A percentile compares a stretch with the other conserved stretches of the same genome.
phyloP scores from a whole-genome alignment of 2,888 invertebrate species.

The Drosophila eohydei region DNA sequence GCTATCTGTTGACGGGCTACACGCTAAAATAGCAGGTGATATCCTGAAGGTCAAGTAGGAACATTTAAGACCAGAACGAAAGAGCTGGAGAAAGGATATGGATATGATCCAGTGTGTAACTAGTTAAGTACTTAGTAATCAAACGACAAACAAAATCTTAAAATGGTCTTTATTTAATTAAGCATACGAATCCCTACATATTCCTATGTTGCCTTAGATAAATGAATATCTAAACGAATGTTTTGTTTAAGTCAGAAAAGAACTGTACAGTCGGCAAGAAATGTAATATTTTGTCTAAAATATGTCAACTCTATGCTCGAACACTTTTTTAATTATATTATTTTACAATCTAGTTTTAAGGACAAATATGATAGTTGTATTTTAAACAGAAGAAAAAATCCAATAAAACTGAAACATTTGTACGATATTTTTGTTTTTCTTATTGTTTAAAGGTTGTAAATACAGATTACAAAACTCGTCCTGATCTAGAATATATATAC shows the following conservation, averaged over 20 bases:
- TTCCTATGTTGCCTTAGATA: neutral
- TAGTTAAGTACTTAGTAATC: conserved; percentile 16
- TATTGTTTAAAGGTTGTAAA: too few species aligned
- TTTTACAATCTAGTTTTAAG: neutral
- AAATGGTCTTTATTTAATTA: too few species aligned
- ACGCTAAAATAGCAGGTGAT: conserved; percentile 78
- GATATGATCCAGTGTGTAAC: neutral
- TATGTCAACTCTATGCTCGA: neutral
- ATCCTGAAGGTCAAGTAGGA: neutral
- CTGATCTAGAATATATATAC: too few species aligned
- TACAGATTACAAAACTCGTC: too few species aligned
- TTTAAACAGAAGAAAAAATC: neutral
- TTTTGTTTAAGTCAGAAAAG: neutral
- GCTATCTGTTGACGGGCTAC: conserved; percentile 92
- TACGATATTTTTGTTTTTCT: too few species aligned
- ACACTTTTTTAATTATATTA: too few species aligned
- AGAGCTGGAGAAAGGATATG: neutral
- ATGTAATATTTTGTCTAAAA: neutral
- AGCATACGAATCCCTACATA: too few species aligned
- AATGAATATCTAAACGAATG: neutral
- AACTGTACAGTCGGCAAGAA: neutral
- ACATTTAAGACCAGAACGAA: neutral
- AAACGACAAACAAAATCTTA: neutral
- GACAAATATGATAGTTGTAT: neutral
- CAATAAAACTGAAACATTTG: neutral